Percentiles rank a stretch among this genome's conserved stretches.
These are phyloP conservation scores for Bombus haemorrhoidalis DNA, from an alignment of 1,140 invertebrate species.

Conservation along the genomic window DNA sequence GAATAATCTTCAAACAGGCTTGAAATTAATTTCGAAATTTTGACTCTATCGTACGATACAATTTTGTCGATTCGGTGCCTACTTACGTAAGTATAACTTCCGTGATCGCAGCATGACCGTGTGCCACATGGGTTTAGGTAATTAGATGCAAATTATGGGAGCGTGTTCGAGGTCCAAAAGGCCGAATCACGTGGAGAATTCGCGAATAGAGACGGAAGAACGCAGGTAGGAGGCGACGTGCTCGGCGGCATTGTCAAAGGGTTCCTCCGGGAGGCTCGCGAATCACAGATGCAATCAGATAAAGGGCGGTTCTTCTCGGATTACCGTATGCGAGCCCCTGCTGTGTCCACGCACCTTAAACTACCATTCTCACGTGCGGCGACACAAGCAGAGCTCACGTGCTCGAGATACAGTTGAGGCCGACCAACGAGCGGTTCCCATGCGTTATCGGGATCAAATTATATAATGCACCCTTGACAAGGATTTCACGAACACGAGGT, in stretches of 20 bases:
- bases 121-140: too few species aligned
- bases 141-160: not conserved
- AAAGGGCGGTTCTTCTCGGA: constrained; percentile 75
- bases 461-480: constrained; percentile 34
- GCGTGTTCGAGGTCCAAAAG: not conserved
- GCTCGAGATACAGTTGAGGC: constrained; percentile 54
- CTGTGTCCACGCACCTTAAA: constrained; percentile 76
- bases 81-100: too few species aligned
- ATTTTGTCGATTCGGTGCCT: not conserved
- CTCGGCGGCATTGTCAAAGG: constrained; percentile 80
- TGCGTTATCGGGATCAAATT: constrained; percentile 46
- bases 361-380: constrained; percentile 76
- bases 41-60: not conserved
- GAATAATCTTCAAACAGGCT: not conserved
- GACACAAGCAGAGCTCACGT: constrained; percentile 62
- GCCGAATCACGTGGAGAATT: constrained; percentile 12
- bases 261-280: constrained; percentile 64
- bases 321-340: constrained; percentile 75
- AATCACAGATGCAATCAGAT: constrained; percentile 80
- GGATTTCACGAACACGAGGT: not conserved
- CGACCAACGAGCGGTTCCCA: constrained; percentile 3
- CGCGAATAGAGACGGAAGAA: constrained; percentile 56
- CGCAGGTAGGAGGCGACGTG: constrained; percentile 67
- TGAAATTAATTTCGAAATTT: not conserved
- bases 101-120: not conserved